These are phyloP conservation scores for Pararge aegeria DNA, from an alignment of 1,140 invertebrate species.

Conservation along the genomic window DNA sequence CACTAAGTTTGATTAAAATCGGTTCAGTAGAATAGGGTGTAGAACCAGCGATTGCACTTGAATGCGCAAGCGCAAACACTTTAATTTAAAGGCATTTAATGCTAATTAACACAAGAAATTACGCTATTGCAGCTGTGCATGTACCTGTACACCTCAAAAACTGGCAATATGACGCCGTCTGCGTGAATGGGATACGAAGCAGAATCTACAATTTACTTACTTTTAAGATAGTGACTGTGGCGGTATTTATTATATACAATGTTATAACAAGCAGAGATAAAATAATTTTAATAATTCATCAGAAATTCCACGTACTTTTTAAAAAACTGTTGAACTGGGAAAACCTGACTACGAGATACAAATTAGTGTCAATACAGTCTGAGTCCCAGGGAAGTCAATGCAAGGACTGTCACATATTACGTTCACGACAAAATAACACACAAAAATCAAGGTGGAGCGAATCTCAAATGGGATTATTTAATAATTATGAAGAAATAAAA, in stretches of 20 bases:
- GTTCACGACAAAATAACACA: constrained; percentile 5
- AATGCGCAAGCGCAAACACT: too few relatives aligned
- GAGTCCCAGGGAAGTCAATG: neutral
- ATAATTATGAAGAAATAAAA: constrained; percentile 26
- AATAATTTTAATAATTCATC: neutral
- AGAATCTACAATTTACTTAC: constrained; percentile 10
- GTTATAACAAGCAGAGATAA: neutral
- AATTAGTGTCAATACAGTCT: constrained; percentile 4
- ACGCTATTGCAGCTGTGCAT: constrained; percentile 4
- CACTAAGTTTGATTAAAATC: neutral
- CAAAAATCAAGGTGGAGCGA: constrained; percentile 4
- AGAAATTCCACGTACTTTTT: constrained; percentile 20
- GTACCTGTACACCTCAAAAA: neutral
- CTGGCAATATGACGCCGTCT: constrained; percentile 1
- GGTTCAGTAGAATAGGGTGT: neutral
- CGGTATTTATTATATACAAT: neutral
- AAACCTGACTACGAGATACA: constrained; percentile 12
- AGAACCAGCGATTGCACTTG: too few relatives aligned
- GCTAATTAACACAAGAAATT: neutral
- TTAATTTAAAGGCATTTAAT: too few relatives aligned
- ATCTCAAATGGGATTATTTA: constrained; percentile 15
- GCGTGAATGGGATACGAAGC: neutral
- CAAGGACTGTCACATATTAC: neutral
- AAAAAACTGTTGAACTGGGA: constrained; percentile 17
- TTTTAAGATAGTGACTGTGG: constrained; percentile 1